Percentiles rank a stretch among this genome's conserved stretches.
These are phyloP conservation scores for Neolamprologus sp. DNA, from an alignment of 2,113 vertebrate genomes.

Conservation along the genomic window DNA sequence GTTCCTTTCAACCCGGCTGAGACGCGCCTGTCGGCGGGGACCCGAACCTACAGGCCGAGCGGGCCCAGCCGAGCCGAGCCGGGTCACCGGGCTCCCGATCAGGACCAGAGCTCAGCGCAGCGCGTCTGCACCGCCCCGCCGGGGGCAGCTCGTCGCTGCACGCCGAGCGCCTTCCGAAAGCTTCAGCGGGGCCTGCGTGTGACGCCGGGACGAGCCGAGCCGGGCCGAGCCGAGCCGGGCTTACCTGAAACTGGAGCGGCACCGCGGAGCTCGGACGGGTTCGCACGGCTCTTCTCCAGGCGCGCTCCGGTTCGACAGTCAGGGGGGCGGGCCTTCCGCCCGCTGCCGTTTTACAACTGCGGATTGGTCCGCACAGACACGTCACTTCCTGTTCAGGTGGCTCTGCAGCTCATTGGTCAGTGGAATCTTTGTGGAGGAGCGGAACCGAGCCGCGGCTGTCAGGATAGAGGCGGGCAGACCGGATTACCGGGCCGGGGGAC, in stretches of 20 bases:
- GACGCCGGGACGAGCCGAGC: neutral
- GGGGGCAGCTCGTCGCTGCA: neutral
- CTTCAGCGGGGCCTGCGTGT: neutral
- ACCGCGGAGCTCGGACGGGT: neutral
- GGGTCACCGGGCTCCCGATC: neutral
- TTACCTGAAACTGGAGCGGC: constrained; percentile 21
- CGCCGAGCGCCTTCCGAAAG: neutral
- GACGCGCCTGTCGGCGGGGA: neutral
- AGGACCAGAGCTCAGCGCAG: neutral
- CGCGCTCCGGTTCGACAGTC: constrained; percentile 4
- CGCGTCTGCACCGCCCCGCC: neutral
- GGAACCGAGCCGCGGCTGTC: neutral
- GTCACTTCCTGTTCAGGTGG: constrained; percentile 9
- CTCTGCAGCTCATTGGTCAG: constrained; percentile 1
- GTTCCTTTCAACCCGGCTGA: neutral
- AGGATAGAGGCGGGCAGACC: fast-evolving
- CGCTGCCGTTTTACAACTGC: neutral
- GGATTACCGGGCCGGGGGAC: neutral
- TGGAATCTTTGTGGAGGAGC: neutral
- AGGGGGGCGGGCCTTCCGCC: constrained; percentile 19
- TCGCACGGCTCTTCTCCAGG: neutral
- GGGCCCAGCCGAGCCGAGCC: neutral
- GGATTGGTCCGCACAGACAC: neutral
- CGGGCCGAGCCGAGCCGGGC: neutral
- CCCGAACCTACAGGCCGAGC: neutral